Base-by-base conservation (phyloP, 23 tunicate genomes). In the Halocynthia aurantium region DNA sequence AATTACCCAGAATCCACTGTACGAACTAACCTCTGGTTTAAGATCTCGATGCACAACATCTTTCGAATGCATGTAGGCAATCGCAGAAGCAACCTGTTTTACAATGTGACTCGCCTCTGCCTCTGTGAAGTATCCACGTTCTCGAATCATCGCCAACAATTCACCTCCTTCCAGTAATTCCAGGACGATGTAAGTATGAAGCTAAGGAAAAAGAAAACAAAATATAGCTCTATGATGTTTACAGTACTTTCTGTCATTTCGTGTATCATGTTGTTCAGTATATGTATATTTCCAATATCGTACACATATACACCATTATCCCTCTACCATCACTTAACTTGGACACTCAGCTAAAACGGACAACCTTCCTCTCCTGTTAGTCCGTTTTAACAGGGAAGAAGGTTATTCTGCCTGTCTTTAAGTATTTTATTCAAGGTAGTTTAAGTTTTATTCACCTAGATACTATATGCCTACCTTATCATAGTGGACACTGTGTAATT, bases 31-130 rank as follows among this genome's bases (percentile, higher is more conserved):
- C 92, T 92, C 98, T 7, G 98, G 98, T 70, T 92, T 92, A 7
- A 92, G 60, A 58, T 92, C 98, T 12, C 98, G 77, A 79, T 92
- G 98, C 7, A 92, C 92, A 55, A 92, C 87, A 13, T 73, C 85
- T 53, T 82, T 86, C 7, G 81, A 61, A 63, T 92, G 98, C 98
- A 92, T 92, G 81, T 76, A 81, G 51, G 86, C 85, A 10, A 92
- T 92, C 7, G 98, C 98, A 8, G 88, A 77, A 6, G 84, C 87
- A 51, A 92, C 80, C 57, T 92, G 98, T 51, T 81, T 82, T 71
- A 92, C 74, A 12, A 92, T 86, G 12, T 81, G 52, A 53, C 91
- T 84, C 13, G 92, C 91, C 56, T 92, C 92, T 8, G 88, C 81
- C 72, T 92, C 98, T 7, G 87, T 86, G 79, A 92, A 86, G 51